phyloP scores from a whole-genome alignment of 2,113 vertebrate species.

The Oenanthe melanoleuca region DNA sequence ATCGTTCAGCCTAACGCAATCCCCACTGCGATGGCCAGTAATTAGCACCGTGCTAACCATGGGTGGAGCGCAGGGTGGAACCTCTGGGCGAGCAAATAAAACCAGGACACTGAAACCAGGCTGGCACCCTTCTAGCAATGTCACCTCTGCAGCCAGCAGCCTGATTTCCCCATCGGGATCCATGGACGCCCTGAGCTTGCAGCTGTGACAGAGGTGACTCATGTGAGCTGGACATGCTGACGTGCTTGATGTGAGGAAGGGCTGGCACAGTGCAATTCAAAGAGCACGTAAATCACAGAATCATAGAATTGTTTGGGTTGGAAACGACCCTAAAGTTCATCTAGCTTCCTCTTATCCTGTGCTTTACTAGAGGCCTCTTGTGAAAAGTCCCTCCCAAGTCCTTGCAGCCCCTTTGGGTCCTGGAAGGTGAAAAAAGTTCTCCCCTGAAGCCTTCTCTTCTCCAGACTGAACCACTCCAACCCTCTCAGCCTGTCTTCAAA shows the following conservation, averaged over 20 bases:
- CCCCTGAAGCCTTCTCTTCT: not conserved
- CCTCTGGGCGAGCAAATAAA: not conserved
- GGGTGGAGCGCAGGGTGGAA: conserved; percentile 31
- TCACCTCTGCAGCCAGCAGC: not conserved
- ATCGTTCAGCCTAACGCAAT: not conserved
- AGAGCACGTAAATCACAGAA: not conserved
- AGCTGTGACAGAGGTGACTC: not conserved
- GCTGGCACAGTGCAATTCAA: fast-evolving
- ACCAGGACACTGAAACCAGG: conserved; percentile 62
- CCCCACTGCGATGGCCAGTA: not conserved
- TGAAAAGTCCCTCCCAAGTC: not conserved
- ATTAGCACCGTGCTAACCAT: not conserved
- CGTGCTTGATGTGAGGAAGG: fast-evolving
- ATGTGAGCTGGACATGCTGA: not conserved
- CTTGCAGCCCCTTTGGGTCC: not conserved
- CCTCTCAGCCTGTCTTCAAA: not conserved
- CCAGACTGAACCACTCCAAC: not conserved
- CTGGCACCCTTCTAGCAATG: not conserved
- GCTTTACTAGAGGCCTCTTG: not conserved
- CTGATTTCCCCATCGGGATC: not conserved
- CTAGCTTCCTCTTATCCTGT: not conserved
- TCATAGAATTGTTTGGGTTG: not conserved
- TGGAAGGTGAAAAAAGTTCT: not conserved
- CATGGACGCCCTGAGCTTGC: fast-evolving
- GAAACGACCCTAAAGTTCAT: not conserved